Percentiles rank a stretch among this genome's conserved stretches.
Conservation (phyloP, 2,797 vertebrate species). For the Hybognathus amarus region DNA sequence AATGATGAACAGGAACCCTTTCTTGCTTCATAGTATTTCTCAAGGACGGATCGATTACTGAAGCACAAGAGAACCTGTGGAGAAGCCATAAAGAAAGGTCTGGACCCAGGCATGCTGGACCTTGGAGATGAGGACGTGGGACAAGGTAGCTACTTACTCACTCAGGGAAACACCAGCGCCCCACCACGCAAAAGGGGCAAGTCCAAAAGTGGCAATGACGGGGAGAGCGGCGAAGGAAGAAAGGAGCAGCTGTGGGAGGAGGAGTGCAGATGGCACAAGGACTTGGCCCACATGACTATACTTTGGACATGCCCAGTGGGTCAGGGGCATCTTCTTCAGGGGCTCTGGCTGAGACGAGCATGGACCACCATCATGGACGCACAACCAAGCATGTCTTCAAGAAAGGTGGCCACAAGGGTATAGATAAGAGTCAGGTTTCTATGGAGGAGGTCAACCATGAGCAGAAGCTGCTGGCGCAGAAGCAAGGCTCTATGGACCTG, state of each 20-base stretch:
- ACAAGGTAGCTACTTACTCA: constrained; percentile 87
- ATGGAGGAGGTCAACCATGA: constrained; percentile 79
- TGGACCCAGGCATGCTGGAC: constrained; percentile 89
- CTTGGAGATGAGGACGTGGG: constrained; percentile 85
- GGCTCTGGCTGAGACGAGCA: constrained; percentile 74
- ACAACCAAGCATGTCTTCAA: constrained; percentile 93
- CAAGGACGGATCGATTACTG: constrained; percentile 97
- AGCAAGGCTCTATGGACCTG: constrained; percentile 84
- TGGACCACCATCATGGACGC: constrained; percentile 85
- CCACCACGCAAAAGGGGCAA: constrained; percentile 92
- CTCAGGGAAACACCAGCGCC: constrained; percentile 94
- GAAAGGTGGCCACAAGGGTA: constrained; percentile 88
- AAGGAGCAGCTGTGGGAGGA: constrained; percentile 70
- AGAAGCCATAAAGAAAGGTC: constrained; percentile 96
- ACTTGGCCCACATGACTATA: constrained; percentile 83
- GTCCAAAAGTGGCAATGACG: constrained; percentile 87
- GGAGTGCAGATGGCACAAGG: constrained; percentile 73
- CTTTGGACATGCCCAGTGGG: constrained; percentile 85
- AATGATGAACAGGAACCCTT: background rate
- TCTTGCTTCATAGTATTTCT: constrained; percentile 86
- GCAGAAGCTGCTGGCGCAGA: constrained; percentile 88
- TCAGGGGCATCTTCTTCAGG: constrained; percentile 72
- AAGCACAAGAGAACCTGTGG: constrained; percentile 99
- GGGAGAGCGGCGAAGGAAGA: constrained; percentile 91
- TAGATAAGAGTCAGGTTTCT: constrained; percentile 88